Evolutionary conservation across 2,888 invertebrate genomes (phyloP).

Genomic region (Lycophotia porphyrea): DNA sequence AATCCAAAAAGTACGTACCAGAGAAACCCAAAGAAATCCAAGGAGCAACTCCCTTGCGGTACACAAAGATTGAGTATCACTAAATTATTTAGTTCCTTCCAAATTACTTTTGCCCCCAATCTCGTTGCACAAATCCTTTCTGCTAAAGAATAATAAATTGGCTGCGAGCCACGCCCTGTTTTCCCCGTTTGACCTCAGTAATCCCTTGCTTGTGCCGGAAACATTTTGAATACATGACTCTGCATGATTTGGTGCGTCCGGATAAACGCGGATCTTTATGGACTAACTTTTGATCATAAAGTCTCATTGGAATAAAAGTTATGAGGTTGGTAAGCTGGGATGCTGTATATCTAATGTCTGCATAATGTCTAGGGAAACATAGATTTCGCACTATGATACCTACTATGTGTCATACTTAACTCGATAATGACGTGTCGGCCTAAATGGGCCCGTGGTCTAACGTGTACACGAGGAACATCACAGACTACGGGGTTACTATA

Average conservation of each 20-base stretch:
- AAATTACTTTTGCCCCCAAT: slow-evolving; percentile 20
- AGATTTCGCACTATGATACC: slow-evolving; percentile 3
- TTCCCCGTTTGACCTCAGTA: slow-evolving; percentile 63
- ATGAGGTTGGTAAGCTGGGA: not conserved
- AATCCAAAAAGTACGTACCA: not conserved
- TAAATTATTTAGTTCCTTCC: slow-evolving; percentile 35
- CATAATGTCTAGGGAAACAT: slow-evolving; percentile 16
- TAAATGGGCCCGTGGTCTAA: not conserved
- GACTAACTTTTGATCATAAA: slow-evolving; percentile 30
- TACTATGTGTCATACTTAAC: no score
- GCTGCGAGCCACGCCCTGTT: slow-evolving; percentile 43
- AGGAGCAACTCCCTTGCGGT: not conserved
- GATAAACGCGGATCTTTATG: slow-evolving; percentile 38
- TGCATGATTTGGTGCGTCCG: slow-evolving; percentile 61
- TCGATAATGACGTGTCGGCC: not conserved
- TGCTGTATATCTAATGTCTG: not conserved
- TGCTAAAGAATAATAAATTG: slow-evolving; percentile 54
- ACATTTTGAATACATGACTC: slow-evolving; percentile 54
- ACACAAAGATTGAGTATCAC: slow-evolving; percentile 13
- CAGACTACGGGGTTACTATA: not conserved
- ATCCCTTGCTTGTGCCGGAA: slow-evolving; percentile 61
- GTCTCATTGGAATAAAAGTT: slow-evolving; percentile 18
- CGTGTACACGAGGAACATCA: not conserved
- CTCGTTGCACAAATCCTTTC: slow-evolving; percentile 31
- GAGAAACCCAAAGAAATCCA: not conserved